phyloP scores from a whole-genome alignment of 2,113 vertebrate species.

The Thunnus maccoyii region DNA sequence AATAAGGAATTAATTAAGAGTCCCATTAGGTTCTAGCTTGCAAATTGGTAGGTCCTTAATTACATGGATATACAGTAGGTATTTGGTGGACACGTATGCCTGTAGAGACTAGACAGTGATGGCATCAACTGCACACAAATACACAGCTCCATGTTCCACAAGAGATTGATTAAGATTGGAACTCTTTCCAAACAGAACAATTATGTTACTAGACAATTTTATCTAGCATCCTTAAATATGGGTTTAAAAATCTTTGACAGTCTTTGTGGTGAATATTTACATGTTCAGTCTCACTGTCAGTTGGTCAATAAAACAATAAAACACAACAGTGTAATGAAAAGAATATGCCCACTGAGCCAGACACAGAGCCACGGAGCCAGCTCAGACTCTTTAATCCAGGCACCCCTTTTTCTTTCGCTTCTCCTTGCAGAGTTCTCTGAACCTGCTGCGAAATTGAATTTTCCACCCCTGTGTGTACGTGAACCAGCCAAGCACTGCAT shows the following conservation, averaged over 20 bases:
- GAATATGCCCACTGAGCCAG: constrained; percentile 73
- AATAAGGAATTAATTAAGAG: constrained; percentile 57
- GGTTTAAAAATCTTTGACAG: constrained; percentile 12
- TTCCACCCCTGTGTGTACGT: constrained; percentile 76
- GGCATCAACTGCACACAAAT: too few species aligned
- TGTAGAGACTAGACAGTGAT: not conserved
- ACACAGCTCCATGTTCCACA: not conserved
- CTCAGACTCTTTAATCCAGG: constrained; percentile 77
- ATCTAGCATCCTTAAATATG: not conserved
- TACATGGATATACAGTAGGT: constrained; percentile 18
- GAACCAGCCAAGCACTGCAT: constrained; percentile 80
- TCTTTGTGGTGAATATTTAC: constrained; percentile 36
- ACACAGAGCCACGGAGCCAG: constrained; percentile 67
- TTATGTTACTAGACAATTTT: not conserved
- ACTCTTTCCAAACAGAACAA: not conserved
- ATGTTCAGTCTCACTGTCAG: constrained; percentile 63
- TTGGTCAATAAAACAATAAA: constrained; percentile 78
- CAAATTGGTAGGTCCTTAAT: constrained; percentile 35
- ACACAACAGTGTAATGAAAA: constrained; percentile 69
- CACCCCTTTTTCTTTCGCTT: constrained; percentile 64
- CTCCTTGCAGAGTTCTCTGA: constrained; percentile 70
- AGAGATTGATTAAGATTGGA: not conserved
- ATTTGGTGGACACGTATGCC: constrained; percentile 2
- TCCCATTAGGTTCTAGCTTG: constrained; percentile 22
- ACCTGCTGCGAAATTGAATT: constrained; percentile 83